A percentile compares a stretch with the other conserved stretches of the same genome.
These are phyloP conservation scores for Limosa lapponica DNA, from an alignment of 2,797 vertebrate genomes.

Conservation along the genomic window DNA sequence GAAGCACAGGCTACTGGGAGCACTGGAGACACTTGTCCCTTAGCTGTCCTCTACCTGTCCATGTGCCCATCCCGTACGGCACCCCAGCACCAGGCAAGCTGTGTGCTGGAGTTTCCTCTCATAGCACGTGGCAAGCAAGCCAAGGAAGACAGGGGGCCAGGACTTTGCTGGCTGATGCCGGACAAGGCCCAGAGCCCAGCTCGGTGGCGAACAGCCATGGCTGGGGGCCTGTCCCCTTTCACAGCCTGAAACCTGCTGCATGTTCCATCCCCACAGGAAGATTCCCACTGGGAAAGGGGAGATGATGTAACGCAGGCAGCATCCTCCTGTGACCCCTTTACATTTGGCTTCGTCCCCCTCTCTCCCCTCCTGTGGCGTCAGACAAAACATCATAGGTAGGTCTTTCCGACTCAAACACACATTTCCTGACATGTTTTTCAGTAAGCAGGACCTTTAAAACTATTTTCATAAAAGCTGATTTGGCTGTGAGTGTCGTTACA, in stretches of 20 bases:
- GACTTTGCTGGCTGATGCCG: background rate
- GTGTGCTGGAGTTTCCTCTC: background rate
- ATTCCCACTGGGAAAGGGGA: background rate
- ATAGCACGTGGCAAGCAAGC: background rate
- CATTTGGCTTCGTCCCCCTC: background rate
- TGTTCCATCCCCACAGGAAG: background rate
- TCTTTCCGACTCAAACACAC: background rate
- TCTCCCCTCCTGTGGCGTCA: background rate
- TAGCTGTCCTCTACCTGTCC: background rate
- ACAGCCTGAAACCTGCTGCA: background rate
- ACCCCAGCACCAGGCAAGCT: background rate
- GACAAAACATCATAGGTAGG: background rate
- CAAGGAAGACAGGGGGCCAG: background rate
- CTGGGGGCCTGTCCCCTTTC: rapidly evolving
- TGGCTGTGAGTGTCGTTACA: background rate
- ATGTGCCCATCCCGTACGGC: rapidly evolving
- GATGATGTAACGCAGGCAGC: background rate
- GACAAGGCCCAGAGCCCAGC: background rate
- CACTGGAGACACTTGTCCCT: background rate
- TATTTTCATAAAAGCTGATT: background rate
- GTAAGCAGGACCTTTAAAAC: background rate
- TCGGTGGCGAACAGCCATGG: background rate
- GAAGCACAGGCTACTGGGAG: background rate
- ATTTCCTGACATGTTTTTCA: background rate
- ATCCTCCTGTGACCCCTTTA: background rate